phyloP scores from a whole-genome alignment of 1,140 invertebrate genomes.

The Matsumurasca onukii region DNA sequence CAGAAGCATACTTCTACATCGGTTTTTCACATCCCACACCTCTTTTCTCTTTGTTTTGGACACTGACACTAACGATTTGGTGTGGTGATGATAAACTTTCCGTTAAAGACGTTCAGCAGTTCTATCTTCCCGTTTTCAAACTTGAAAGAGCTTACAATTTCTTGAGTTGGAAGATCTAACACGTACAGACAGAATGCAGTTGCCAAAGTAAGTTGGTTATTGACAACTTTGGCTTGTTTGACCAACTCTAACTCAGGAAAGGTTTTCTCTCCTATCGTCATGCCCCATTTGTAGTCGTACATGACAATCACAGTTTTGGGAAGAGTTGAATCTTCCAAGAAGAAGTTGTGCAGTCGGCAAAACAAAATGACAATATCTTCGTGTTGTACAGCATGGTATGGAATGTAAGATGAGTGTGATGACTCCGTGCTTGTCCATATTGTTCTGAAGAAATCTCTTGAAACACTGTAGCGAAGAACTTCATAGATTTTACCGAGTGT shows the following conservation, averaged over 20 bases:
- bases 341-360: constrained; percentile 11
- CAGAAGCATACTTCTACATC: not conserved
- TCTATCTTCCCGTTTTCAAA: constrained; percentile 15
- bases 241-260: constrained; percentile 9
- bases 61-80: constrained; percentile 12
- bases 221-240: not conserved
- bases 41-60: constrained; percentile 15
- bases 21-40: constrained; percentile 8
- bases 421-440: constrained; percentile 1
- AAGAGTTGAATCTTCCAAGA: constrained; percentile 5
- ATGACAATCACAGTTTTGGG: constrained; percentile 8
- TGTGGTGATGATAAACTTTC: constrained; percentile 7
- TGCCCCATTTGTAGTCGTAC: constrained; percentile 15
- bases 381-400: constrained; percentile 4
- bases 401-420: not conserved
- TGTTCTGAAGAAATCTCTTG: constrained; percentile 17
- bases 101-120: constrained; percentile 9
- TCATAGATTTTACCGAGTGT: constrained; percentile 12
- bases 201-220: not conserved
- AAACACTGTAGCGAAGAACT: constrained; percentile 9
- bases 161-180: not conserved
- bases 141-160: constrained; percentile 12
- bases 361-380: constrained; percentile 6
- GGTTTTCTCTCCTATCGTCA: constrained; percentile 10
- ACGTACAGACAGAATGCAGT: constrained; percentile 14